Base-by-base conservation (phyloP, 2,888 invertebrate species). In the Ennomos erosarius region DNA sequence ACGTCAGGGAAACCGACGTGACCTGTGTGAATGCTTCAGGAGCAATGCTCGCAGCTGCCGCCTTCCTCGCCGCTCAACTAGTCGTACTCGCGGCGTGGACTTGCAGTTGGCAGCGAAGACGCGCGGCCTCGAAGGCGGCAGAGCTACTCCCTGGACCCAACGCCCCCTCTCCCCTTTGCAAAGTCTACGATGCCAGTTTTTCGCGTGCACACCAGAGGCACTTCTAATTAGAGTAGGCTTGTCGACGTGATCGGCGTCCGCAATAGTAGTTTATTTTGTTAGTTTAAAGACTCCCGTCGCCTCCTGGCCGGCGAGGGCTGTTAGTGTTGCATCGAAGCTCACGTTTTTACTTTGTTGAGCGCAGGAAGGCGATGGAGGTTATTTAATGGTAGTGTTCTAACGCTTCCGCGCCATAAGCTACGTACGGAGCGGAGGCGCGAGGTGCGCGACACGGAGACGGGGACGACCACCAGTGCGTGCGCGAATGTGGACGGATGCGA, bases 71-170 rank as follows among this genome's bases (percentile, higher is more conserved):
- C 50, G 96, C 96, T 26, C 98, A 98, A 93, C 94, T 98, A 82
- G 96, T 96, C 76, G 95, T 98, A 63, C 95, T 98, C 71, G 96
- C 97, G 48, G 96, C 96, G 66, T 98, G 97, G 97, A 96, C 97
- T 67, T 97, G 97, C 90, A 94, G 97, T 81, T 97, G 97, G 95
- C 97, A 97, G 84, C 94, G 96, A 74, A 93, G 96, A 81, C 94
- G 95, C 75, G 95, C 90, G 93, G 94, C 93, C 84, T 94, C 85
- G 84, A 94, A 89, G 94, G 95, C 89, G 84, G 94, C 79, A 49
- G 95, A 96, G 81, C 93, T 96, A 44, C 95, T 96, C 12, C 94
- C 95, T 47, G 95, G 94, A 68, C 92, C 94, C 47, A 92, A 92
- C 56, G 92, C 93, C 37, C 91, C 92, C 36, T 91, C 92, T 53